Base-by-base conservation (phyloP, 92 coral and sea anemone genomes). In the Phenganax subtilis region DNA sequence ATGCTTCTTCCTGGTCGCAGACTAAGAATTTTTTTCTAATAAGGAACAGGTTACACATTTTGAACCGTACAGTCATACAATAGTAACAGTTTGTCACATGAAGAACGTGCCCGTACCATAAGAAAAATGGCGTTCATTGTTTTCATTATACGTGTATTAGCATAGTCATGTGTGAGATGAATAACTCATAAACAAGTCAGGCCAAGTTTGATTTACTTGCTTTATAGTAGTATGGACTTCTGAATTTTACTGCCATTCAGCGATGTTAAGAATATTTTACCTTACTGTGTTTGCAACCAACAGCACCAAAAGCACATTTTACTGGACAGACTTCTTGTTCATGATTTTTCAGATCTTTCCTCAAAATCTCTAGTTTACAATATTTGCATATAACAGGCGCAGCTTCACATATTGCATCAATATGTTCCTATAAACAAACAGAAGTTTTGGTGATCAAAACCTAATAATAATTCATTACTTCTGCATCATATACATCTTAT, bases 361-460 rank as follows among this genome's bases (percentile, higher is more conserved):
- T 27, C 15, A 31, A 28, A 6, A 77, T 25, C 10, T 77, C 53
- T 11, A 6, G 20, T 6, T 25, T 17, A 12, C 82, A 77, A n/a
- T 77, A 63, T 77, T 25, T 30, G 51, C 82, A 77, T 17, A 27
- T 77, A 47, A 61, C 69, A 12, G 82, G 82, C 10, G 54, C 69
- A 30, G 52, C 69, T 30, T 27, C 63, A 44, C 82, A 77, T 69
- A 10, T 30, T 11, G 20, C 44, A 10, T 8, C 77, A n/a, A 72
- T 52, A n/a, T 72, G 77, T 10, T 12, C 77, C 77, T 51, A 20
- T 1, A 72, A 16, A 20, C 10, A 15, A 10, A n/a, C 12, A 10
- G 66, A 60, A 27, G 12, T 60, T 60, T 55, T 12, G 9, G 12
- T 7, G 8, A 12, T 12, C 8, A 8, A 55, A 7, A 55, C 12